Conservation (phyloP, 2,113 vertebrate species). For the Zosterops lateralis region DNA sequence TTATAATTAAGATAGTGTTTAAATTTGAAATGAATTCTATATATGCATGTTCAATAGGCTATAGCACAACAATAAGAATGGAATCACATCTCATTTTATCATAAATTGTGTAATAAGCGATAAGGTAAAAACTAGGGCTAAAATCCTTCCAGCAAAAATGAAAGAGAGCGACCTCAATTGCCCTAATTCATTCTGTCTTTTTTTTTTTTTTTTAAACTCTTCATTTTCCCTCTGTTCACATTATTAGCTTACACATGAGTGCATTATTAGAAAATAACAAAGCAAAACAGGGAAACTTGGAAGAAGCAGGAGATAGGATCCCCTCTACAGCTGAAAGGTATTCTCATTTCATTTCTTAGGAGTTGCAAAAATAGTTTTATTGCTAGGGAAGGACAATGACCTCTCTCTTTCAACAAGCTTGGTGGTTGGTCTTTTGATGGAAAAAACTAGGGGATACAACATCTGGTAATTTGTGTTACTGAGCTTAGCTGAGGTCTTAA, state of each 20-base stretch:
- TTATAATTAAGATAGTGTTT: slow-evolving; percentile 85
- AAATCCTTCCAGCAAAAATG: slow-evolving; percentile 87
- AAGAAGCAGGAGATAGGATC: slow-evolving; percentile 79
- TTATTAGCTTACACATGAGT: slow-evolving; percentile 91
- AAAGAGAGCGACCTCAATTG: slow-evolving; percentile 91
- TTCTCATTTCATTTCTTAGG: slow-evolving; percentile 84
- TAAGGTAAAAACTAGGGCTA: slow-evolving; percentile 92
- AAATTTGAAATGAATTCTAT: slow-evolving; percentile 85
- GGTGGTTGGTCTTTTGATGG: slow-evolving; percentile 84
- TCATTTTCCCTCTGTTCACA: slow-evolving; percentile 85
- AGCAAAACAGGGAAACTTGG: slow-evolving; percentile 74
- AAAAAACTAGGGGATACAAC: slow-evolving; percentile 83
- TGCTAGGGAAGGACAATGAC: slow-evolving; percentile 82
- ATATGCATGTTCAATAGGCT: slow-evolving; percentile 80
- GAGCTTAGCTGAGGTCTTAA: slow-evolving; percentile 90
- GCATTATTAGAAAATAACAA: slow-evolving; percentile 86
- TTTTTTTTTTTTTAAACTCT: slow-evolving; percentile 75
- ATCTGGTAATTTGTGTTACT: slow-evolving; percentile 97
- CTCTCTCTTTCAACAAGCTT: slow-evolving; percentile 85
- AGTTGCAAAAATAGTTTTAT: slow-evolving; percentile 91
- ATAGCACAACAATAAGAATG: slow-evolving; percentile 84
- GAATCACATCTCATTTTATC: slow-evolving; percentile 88
- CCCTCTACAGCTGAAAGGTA: slow-evolving; percentile 81
- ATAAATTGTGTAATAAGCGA: slow-evolving; percentile 93
- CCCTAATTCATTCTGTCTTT: slow-evolving; percentile 83